phyloP scores from a whole-genome alignment of 2,113 vertebrate genomes.

The Dolichallabes microphthalmus region DNA sequence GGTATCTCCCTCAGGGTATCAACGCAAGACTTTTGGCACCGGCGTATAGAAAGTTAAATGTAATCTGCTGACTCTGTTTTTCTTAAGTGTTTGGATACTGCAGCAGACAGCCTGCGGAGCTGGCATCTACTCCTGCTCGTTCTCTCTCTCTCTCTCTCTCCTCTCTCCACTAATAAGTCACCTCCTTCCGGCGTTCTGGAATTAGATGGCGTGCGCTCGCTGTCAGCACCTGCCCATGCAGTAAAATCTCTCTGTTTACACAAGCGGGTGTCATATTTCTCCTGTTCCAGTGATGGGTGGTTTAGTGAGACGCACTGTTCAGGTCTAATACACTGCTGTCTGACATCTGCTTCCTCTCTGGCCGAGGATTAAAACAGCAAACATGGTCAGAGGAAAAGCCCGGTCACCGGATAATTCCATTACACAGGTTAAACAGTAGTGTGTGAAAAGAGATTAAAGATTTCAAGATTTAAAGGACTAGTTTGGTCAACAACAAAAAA shows the following conservation, averaged over 20 bases:
- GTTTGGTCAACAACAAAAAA: not conserved
- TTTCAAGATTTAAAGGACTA: constrained; percentile 18
- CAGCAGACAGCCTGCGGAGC: constrained; percentile 24
- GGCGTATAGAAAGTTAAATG: constrained; percentile 25
- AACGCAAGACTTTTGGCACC: constrained; percentile 29
- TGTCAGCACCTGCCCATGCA: constrained; percentile 28
- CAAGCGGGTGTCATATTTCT: constrained; percentile 41
- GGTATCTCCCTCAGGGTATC: constrained; percentile 35
- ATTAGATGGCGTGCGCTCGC: constrained; percentile 1
- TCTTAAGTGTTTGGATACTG: constrained; percentile 42
- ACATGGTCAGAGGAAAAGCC: constrained; percentile 40
- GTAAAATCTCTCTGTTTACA: constrained; percentile 30
- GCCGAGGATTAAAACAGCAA: constrained; percentile 46
- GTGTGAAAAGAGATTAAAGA: not conserved
- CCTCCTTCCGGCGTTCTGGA: not conserved
- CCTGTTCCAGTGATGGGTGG: constrained; percentile 44
- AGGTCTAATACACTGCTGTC: constrained; percentile 35
- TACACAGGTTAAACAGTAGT: constrained; percentile 30
- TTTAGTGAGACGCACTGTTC: constrained; percentile 22
- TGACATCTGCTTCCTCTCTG: constrained; percentile 56
- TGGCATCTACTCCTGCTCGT: constrained; percentile 19
- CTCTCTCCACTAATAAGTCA: constrained; percentile 24
- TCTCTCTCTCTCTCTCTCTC: not conserved
- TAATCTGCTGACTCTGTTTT: constrained; percentile 41
- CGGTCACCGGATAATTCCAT: constrained; percentile 30